These are phyloP conservation scores for Dasyurus viverrinus DNA, from an alignment of 2,113 vertebrate species.

Conservation along the genomic window DNA sequence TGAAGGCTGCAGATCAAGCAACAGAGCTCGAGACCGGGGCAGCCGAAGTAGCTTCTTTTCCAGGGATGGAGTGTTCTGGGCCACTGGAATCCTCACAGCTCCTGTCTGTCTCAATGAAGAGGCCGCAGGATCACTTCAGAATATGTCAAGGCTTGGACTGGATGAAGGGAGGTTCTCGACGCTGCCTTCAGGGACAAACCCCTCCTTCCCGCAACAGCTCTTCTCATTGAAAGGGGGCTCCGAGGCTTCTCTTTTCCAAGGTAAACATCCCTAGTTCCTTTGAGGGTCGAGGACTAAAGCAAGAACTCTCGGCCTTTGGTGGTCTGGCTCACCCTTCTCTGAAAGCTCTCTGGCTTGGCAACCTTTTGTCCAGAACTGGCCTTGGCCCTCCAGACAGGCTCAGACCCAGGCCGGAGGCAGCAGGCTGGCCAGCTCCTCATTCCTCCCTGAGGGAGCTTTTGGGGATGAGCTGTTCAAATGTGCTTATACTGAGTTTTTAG, in stretches of 20 bases:
- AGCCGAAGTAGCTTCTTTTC: neutral
- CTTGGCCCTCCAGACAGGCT: neutral
- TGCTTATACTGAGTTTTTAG: neutral
- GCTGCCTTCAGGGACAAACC: neutral
- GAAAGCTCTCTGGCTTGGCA: neutral
- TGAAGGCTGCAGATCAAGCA: neutral
- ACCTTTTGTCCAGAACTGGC: neutral
- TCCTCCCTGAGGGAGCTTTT: neutral
- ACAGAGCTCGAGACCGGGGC: too few relatives aligned
- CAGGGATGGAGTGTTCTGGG: neutral
- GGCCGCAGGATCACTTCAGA: neutral
- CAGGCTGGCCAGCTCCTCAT: neutral
- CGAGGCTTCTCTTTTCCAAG: neutral
- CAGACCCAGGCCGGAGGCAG: neutral
- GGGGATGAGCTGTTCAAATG: neutral
- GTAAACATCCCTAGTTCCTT: neutral
- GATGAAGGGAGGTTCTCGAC: neutral
- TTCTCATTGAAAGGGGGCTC: neutral
- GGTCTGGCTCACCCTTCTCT: neutral
- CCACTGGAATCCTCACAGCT: too few relatives aligned
- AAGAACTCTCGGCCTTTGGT: neutral
- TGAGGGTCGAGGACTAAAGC: neutral
- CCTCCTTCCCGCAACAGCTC: neutral
- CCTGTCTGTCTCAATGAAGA: neutral
- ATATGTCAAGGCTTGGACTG: too few relatives aligned